Evolutionary conservation across 2,797 vertebrate genomes (phyloP).

Genomic region (Darevskia mixta): DNA sequence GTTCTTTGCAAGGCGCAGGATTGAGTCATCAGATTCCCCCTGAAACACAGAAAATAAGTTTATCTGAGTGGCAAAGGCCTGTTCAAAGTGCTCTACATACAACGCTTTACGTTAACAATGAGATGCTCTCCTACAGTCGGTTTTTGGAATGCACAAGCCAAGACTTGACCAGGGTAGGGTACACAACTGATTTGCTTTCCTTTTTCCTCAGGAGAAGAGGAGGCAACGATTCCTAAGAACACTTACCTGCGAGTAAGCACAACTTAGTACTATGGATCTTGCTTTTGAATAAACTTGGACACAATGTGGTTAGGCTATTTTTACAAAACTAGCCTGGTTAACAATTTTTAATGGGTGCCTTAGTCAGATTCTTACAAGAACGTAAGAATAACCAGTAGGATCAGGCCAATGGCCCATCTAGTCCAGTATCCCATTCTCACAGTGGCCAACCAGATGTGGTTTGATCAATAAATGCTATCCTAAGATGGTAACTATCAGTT

Average conservation of each 20-base stretch:
- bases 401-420: too few relatives aligned
- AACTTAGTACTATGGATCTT: too few relatives aligned
- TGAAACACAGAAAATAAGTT: slow-evolving; percentile 58
- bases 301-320: too few relatives aligned
- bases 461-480: background rate
- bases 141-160: background rate
- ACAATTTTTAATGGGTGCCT: too few relatives aligned
- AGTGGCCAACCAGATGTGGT: background rate
- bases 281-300: too few relatives aligned
- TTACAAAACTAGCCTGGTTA: background rate
- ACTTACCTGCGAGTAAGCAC: background rate
- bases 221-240: background rate
- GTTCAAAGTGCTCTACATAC: background rate
- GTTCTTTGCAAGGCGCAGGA: slow-evolving; percentile 91
- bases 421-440: too few relatives aligned
- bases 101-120: background rate
- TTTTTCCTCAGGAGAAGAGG: background rate
- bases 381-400: too few relatives aligned
- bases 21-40: slow-evolving; percentile 98
- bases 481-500: background rate
- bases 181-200: background rate
- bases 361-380: background rate
- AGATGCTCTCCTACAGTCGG: background rate
- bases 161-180: background rate
- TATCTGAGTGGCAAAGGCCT: slow-evolving; percentile 32